These are phyloP conservation scores for Cyrtonyx montezumae DNA, from an alignment of 2,113 vertebrate species.

Conservation along the genomic window DNA sequence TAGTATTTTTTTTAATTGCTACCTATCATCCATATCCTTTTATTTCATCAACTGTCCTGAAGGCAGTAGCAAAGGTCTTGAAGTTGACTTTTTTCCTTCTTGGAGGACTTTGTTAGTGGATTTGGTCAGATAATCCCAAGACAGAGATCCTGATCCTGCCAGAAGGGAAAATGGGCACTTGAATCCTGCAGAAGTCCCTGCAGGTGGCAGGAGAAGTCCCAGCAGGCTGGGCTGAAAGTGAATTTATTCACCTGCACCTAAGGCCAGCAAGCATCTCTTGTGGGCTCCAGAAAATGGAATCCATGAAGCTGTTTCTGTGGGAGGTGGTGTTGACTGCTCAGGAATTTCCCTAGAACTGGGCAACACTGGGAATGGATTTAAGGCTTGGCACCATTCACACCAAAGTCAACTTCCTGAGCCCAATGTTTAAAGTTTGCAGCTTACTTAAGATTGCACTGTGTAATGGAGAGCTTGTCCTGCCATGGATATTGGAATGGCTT, in stretches of 20 bases:
- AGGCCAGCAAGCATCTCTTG: not conserved
- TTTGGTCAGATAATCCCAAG: not conserved
- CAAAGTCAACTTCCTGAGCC: not conserved
- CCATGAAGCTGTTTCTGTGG: not conserved
- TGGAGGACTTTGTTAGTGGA: not conserved
- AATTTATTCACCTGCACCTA: not conserved
- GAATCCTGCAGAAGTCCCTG: not conserved
- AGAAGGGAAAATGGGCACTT: not conserved
- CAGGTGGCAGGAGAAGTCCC: not conserved
- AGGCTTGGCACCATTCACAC: not conserved
- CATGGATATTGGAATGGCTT: not conserved
- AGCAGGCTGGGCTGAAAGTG: not conserved
- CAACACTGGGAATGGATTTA: not conserved
- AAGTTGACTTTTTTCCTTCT: not conserved
- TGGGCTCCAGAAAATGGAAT: not conserved
- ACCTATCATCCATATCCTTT: not conserved
- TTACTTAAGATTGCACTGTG: not conserved
- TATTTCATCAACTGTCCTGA: not conserved
- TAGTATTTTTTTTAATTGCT: not conserved
- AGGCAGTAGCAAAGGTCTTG: not conserved
- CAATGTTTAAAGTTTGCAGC: not conserved
- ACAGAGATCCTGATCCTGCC: not conserved
- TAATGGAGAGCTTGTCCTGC: conserved; percentile 20
- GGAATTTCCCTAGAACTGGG: not conserved
- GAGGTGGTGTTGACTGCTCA: not conserved